These are phyloP conservation scores for Carassius carassius DNA, from an alignment of 2,113 vertebrate genomes.

Conservation along the genomic window DNA sequence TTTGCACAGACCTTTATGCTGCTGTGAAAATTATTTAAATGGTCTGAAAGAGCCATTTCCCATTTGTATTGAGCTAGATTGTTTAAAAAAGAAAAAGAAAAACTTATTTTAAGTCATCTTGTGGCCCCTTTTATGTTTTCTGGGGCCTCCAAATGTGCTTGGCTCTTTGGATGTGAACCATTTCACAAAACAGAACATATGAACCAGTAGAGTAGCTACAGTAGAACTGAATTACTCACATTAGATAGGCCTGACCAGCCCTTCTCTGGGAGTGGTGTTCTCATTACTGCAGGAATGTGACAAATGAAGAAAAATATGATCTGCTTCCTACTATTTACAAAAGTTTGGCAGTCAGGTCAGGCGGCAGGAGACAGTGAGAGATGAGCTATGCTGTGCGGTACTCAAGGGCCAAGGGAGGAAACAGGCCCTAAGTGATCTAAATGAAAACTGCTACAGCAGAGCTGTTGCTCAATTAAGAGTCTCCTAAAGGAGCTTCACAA, in stretches of 20 bases:
- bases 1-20: not conserved
- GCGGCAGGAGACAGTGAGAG: conserved; percentile 55
- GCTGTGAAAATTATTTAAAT: conserved; percentile 3
- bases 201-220: not conserved
- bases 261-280: not conserved
- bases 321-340: conserved; percentile 64
- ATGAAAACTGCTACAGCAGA: conserved; percentile 74
- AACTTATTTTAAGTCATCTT: not conserved
- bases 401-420: not conserved
- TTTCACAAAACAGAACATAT: not conserved
- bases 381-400: conserved; percentile 23
- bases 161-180: not conserved
- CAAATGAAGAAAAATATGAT: conserved; percentile 59
- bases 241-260: not conserved
- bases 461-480: conserved; percentile 74
- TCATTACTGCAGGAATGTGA: conserved; percentile 37
- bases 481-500: conserved; percentile 65
- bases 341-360: conserved; percentile 74
- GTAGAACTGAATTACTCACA: not conserved
- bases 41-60: not conserved
- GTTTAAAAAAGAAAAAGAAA: not conserved
- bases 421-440: conserved; percentile 69
- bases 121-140: not conserved
- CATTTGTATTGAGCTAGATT: not conserved
- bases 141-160: not conserved